Percentiles rank a stretch among this genome's conserved stretches.
phyloP scores from a whole-genome alignment of 2,888 invertebrate species.

The Erebia palarica region DNA sequence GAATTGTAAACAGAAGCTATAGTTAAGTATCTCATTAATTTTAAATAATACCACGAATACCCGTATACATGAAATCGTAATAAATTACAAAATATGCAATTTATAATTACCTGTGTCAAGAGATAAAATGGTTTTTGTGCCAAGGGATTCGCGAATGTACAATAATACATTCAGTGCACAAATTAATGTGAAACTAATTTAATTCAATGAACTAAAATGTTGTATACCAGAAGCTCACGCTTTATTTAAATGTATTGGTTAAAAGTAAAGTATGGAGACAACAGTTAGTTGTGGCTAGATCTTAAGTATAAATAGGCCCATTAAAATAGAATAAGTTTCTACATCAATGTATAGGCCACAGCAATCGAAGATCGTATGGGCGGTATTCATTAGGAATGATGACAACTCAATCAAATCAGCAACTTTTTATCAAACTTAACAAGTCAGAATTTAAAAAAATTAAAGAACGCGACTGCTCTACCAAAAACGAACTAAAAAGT shows the following conservation, averaged over 20 bases:
- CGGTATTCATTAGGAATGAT: background rate
- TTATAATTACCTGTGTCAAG: conserved; percentile 1
- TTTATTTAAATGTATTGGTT: conserved; percentile 41
- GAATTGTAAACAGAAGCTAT: background rate
- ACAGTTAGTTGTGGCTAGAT: conserved; percentile 9
- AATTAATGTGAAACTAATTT: conserved; percentile 29
- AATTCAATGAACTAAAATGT: conserved; percentile 27
- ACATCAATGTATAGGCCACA: too few species aligned
- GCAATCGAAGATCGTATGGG: background rate
- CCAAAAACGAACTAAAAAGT: too few species aligned
- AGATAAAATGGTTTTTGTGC: conserved; percentile 11
- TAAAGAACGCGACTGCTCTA: too few species aligned
- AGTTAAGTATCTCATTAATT: background rate
- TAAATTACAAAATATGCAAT: conserved; percentile 1
- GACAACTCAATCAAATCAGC: too few species aligned
- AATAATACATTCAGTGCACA: conserved; percentile 17
- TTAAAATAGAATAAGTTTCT: too few species aligned
- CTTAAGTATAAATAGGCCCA: too few species aligned
- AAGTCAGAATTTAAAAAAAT: too few species aligned
- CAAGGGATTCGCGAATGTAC: conserved; percentile 6
- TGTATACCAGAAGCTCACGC: conserved; percentile 26
- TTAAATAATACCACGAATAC: background rate
- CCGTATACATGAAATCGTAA: conserved; percentile 1
- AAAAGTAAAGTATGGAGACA: conserved; percentile 21
- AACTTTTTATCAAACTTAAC: too few species aligned